A percentile compares a stretch with the other conserved stretches of the same genome.
Evolutionary conservation across 2,797 vertebrate species (phyloP).

Genomic region (Enteromius argenteus): DNA sequence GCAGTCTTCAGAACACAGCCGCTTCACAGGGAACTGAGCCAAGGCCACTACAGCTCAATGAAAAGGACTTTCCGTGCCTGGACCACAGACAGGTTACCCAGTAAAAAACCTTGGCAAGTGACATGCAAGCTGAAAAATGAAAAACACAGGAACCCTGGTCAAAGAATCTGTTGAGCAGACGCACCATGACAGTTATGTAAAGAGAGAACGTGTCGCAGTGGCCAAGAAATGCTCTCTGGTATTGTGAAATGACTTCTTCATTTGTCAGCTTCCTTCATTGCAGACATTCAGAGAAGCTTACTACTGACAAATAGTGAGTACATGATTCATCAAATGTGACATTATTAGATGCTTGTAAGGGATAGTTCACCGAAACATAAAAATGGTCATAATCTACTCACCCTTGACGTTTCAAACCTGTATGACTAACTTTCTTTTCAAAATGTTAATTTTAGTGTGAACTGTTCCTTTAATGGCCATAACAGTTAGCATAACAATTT

Average conservation of each 20-base stretch:
- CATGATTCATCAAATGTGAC: neutral
- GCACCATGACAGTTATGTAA: constrained; percentile 20
- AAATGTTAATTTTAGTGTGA: neutral
- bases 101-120: constrained; percentile 12
- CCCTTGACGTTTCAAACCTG: neutral
- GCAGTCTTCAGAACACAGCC: constrained; percentile 40
- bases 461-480: too few relatives aligned
- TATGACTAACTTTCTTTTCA: neutral
- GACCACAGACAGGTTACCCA: constrained; percentile 23
- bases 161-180: constrained; percentile 43
- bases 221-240: constrained; percentile 7
- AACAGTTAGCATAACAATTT: neutral
- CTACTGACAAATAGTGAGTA: neutral
- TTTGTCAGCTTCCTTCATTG: constrained; percentile 16
- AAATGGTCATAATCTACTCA: too few relatives aligned
- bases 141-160: constrained; percentile 33
- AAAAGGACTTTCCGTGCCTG: constrained; percentile 28
- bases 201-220: constrained; percentile 4
- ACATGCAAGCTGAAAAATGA: constrained; percentile 23
- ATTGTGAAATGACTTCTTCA: constrained; percentile 13
- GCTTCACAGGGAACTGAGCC: constrained; percentile 31
- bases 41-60: constrained; percentile 48
- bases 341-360: neutral
- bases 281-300: neutral
- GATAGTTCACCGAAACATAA: neutral